Evolutionary conservation across 2,888 invertebrate species (phyloP).

Genomic region (Callyntrura sp.): DNA sequence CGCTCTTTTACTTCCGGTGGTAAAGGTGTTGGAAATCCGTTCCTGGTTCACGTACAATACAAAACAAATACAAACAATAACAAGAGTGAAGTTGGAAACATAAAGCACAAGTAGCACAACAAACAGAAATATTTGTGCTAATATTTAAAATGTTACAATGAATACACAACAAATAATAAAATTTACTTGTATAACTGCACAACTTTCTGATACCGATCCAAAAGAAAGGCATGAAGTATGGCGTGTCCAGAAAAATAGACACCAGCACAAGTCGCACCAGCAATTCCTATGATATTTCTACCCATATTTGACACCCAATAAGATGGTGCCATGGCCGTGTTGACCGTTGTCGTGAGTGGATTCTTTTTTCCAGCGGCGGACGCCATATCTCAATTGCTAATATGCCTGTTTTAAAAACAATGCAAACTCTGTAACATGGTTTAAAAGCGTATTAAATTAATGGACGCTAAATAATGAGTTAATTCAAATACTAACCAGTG

Average conservation of each 20-base stretch:
- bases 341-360: neutral
- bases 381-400: neutral
- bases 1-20: constrained; percentile 86
- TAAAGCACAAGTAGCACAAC: no score
- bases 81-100: no score
- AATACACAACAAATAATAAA: neutral
- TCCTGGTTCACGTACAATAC: no score
- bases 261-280: neutral
- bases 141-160: neutral
- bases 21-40: constrained; percentile 88
- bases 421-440: no score
- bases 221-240: constrained; percentile 88
- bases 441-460: no score
- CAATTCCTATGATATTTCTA: constrained; percentile 14
- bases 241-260: constrained; percentile 85
- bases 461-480: no score
- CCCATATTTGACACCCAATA: constrained; percentile 64
- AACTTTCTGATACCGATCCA: constrained; percentile 88
- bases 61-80: no score
- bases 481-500: no score
- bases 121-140: constrained; percentile 4
- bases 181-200: constrained; percentile 89
- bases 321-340: neutral
- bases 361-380: constrained; percentile 51
- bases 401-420: no score